Conservation (phyloP, 2,888 invertebrate genomes). For the Aspidiotus rigidus region DNA sequence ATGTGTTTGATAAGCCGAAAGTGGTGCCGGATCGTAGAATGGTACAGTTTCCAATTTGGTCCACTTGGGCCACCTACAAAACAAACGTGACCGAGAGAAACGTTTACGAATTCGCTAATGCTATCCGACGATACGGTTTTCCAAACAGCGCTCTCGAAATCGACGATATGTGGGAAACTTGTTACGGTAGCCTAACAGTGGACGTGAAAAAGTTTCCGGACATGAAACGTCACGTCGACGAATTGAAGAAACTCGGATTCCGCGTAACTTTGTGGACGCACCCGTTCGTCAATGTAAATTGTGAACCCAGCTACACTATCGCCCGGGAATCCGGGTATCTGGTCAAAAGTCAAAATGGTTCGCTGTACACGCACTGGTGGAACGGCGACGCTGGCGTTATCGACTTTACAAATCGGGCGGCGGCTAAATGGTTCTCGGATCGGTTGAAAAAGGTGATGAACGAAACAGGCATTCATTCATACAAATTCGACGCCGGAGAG, state of each 20-base stretch:
- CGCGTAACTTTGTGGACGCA: slow-evolving; percentile 75
- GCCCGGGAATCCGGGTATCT: slow-evolving; percentile 49
- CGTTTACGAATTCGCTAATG: slow-evolving; percentile 56
- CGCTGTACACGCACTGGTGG: slow-evolving; percentile 46
- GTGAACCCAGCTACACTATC: slow-evolving; percentile 51
- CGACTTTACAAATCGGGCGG: slow-evolving; percentile 57
- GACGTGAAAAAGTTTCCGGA: slow-evolving; percentile 60
- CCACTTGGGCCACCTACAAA: slow-evolving; percentile 73
- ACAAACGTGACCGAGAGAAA: slow-evolving; percentile 55
- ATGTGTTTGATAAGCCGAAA: slow-evolving; percentile 54
- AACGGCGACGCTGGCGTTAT: slow-evolving; percentile 50
- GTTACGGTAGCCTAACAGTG: slow-evolving; percentile 66
- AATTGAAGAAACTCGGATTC: slow-evolving; percentile 53
- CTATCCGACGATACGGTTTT: slow-evolving; percentile 55
- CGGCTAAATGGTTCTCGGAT: slow-evolving; percentile 45
- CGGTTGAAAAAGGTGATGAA: slow-evolving; percentile 50
- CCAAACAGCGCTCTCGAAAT: slow-evolving; percentile 68
- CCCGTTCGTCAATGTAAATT: slow-evolving; percentile 72
- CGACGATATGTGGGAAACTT: slow-evolving; percentile 79
- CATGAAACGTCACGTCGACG: slow-evolving; percentile 52
- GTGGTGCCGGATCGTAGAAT: slow-evolving; percentile 56
- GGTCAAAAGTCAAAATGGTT: slow-evolving; percentile 43
- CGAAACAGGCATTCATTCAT: slow-evolving; percentile 58
- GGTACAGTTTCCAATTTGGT: slow-evolving; percentile 75
- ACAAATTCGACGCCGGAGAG: slow-evolving; percentile 77